Base-by-base conservation (phyloP, 1,140 invertebrate species). In the Drosophila sturtevanti region DNA sequence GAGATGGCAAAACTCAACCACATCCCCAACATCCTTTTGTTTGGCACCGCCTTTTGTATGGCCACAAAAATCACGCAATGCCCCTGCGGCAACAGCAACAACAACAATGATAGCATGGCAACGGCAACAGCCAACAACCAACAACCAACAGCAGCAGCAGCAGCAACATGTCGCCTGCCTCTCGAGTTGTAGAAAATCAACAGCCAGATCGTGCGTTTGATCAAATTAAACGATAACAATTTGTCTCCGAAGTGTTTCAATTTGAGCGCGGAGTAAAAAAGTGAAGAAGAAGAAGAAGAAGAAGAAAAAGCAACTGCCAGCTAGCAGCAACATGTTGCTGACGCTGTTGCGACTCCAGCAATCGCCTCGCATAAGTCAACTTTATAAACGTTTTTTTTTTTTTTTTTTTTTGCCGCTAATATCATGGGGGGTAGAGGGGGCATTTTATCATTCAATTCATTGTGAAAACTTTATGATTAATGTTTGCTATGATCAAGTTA, bases 221-320 rank as follows among this genome's bases (percentile, higher is more conserved):
- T 91, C 89, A 91, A 91, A 91, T 91, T 91, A 90, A 91, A 91
- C 89, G 89, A 91, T 91, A 91, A 91, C 89, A 91, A 91, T 91
- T 91, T 91, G 89, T 91, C 89, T 86, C 81, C 81, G 89, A 91
- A 91, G 89, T 91, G 89, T 91, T 91, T 91, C 89, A 87, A 87
- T 87, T 87, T 87, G 84, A 87, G 78, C 84, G 66, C 64, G 48
- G 24, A 62, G 38, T 34, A 34, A 63, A 51, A 63, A 34, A 38
- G 58, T 54, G 2, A 48, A 48, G 7, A 16, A 48, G 4, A 21
- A 16, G n/a, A 16, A 16, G 16, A 16, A 44, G 14, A 44, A 16
- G 14, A 44, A 44, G 14, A 16, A 44, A 37, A 37, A 14, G 2
- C 16, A 48, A 48, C 27, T n/a, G 38, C 38, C 5, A 41, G 38